These are phyloP conservation scores for Botrylloides violaceus DNA, from an alignment of 23 tunicate genomes.

Conservation along the genomic window DNA sequence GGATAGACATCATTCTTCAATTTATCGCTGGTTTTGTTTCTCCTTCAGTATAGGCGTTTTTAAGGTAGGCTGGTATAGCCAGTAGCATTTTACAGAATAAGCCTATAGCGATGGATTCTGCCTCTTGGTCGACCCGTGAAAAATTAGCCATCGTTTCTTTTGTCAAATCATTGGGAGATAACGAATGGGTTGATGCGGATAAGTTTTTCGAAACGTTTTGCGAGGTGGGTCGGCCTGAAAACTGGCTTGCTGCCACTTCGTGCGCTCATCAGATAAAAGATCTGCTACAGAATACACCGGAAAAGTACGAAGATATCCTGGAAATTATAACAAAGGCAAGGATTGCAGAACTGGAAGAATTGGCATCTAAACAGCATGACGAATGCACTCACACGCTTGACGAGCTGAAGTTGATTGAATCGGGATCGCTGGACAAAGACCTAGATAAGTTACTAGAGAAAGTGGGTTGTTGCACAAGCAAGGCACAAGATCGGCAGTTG, in stretches of 20 bases:
- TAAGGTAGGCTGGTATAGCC: no score
- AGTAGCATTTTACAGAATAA: no score
- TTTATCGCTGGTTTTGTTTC: no score
- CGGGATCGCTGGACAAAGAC: slow-evolving; percentile 54
- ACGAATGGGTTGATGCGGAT: slow-evolving; percentile 44
- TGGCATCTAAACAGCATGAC: slow-evolving; percentile 25
- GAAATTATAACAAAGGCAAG: slow-evolving; percentile 38
- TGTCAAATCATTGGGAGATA: slow-evolving; percentile 51
- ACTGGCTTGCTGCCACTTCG: background rate
- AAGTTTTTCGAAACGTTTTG: background rate
- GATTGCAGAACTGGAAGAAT: slow-evolving; percentile 42
- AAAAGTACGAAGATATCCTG: slow-evolving; percentile 31
- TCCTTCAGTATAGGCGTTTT: no score
- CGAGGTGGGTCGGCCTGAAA: background rate
- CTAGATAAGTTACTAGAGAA: slow-evolving; percentile 46
- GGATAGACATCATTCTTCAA: no score
- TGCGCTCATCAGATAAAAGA: background rate
- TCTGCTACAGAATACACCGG: background rate
- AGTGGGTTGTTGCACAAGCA: slow-evolving; percentile 6
- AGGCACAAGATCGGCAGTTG: background rate
- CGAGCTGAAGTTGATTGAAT: slow-evolving; percentile 33
- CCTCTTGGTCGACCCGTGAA: slow-evolving; percentile 59
- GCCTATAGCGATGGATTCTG: background rate
- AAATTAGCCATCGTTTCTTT: slow-evolving; percentile 65
- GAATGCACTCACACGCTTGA: slow-evolving; percentile 30